These are phyloP conservation scores for Nothocercus julius DNA, from an alignment of 2,113 vertebrate genomes.

Conservation along the genomic window DNA sequence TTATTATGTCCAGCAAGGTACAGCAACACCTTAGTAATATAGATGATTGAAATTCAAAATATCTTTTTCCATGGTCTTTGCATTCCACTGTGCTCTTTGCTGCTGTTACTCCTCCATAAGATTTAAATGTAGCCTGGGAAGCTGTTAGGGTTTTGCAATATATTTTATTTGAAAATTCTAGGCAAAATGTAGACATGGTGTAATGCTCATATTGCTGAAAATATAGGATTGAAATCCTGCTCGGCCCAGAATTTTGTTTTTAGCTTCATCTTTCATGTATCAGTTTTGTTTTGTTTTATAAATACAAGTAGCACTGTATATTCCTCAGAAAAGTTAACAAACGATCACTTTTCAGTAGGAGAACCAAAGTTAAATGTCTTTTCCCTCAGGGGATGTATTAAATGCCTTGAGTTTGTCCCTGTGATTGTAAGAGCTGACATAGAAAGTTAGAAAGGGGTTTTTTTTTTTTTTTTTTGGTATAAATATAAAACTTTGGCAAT, in stretches of 20 bases:
- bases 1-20: background rate
- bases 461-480: background rate
- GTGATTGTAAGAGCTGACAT: background rate
- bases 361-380: background rate
- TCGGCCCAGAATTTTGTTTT: constrained; percentile 4
- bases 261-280: background rate
- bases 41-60: background rate
- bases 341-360: background rate
- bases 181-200: background rate
- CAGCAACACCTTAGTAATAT: background rate
- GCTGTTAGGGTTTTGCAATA: background rate
- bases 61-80: background rate
- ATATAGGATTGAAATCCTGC: constrained; percentile 22
- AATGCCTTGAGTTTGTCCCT: constrained; percentile 7
- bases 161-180: constrained; percentile 17
- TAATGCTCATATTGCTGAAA: background rate
- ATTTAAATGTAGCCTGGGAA: background rate
- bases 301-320: background rate
- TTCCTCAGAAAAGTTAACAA: background rate
- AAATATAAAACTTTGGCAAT: constrained; percentile 16
- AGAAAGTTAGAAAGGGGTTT: constrained; percentile 15
- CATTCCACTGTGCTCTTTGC: background rate
- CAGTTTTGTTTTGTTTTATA: constrained; percentile 20
- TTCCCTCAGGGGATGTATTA: background rate
- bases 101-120: background rate